Evolutionary conservation across 1,140 invertebrate genomes (phyloP), one percentile per base, ranked within the genome.

Genomic region (Archivesica marissinica): DNA sequence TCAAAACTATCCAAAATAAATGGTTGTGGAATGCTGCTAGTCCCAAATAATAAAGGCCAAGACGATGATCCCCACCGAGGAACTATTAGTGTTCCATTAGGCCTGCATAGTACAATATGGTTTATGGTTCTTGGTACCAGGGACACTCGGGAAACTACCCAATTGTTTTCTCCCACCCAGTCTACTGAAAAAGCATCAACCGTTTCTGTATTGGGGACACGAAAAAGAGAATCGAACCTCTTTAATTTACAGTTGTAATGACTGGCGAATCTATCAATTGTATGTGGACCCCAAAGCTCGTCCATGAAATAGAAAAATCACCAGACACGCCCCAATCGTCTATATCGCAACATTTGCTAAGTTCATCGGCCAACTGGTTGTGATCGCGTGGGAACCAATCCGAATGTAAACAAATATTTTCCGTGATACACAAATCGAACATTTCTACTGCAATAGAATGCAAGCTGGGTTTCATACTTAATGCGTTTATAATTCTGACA

Each of bases 241-340:
- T 1, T 4, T 1, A n/a, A 59, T 59, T 80, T 64, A 33, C 44
- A n/a, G 33, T 82, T 82, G 56, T 82, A 72, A 72, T 70, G 11
- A 70, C 30, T 54, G 35, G 64, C 79, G 59, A 82, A 82, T 39
- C 64, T 72, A 38, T 82, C 79, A 4, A 52, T n/a, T 20, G 1
- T 23, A 30, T 72, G 64, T 23, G 61, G 79, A n/a, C 79, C 79
- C 28, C 28, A 82, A n/a, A 38, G 30, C 4, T 9, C 56, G 50
- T 70, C 23, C 17, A 82, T 20, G 7, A 47, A 25, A 35, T 82
- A 1, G 28, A 52, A 81, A 41, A 81, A 39, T 28, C n/a, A n/a
- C n/a, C n/a, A n/a, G n/a, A n/a, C n/a, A n/a, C n/a, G n/a, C n/a
- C n/a, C n/a, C n/a, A 81, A 54, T 81, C 78, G 35, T 81, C 78